phyloP scores from a whole-genome alignment of 2,797 vertebrate genomes.

The Hydrolagus colliei region DNA sequence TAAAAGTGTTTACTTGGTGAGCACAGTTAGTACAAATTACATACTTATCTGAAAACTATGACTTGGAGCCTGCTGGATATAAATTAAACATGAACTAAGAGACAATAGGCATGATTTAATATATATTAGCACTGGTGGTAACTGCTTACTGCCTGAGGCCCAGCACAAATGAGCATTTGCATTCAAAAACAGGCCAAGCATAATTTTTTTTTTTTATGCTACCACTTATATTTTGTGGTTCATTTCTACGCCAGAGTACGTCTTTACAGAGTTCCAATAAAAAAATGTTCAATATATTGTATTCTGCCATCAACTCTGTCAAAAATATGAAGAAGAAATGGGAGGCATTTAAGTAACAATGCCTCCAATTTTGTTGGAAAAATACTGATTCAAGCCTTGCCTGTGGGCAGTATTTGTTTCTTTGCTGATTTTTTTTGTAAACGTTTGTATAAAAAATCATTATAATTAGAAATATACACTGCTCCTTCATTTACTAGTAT shows the following conservation, averaged over 20 bases:
- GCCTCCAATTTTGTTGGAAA: background rate
- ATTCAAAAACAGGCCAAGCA: slow-evolving; percentile 16
- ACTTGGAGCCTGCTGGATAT: slow-evolving; percentile 23
- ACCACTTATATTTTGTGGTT: background rate
- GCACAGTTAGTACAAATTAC: slow-evolving; percentile 99
- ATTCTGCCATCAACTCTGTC: background rate
- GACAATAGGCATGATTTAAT: slow-evolving; percentile 31
- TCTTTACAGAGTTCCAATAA: background rate
- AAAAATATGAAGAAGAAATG: background rate
- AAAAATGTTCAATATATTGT: background rate
- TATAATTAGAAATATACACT: background rate
- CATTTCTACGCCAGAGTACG: background rate
- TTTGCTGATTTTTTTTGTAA: background rate
- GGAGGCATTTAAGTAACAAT: background rate
- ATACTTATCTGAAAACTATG: slow-evolving; percentile 63
- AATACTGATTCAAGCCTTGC: background rate
- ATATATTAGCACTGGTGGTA: slow-evolving; percentile 30
- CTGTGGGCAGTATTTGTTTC: background rate
- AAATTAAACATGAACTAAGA: slow-evolving; percentile 32
- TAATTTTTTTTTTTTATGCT: background rate
- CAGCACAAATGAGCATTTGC: slow-evolving; percentile 24
- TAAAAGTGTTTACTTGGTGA: slow-evolving; percentile 69
- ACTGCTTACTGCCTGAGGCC: slow-evolving; percentile 9
- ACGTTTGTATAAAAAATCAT: background rate
- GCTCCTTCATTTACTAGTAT: background rate